A percentile compares a stretch with the other conserved stretches of the same genome.
Evolutionary conservation across 2,888 invertebrate genomes (phyloP).

Genomic region (Hermodice carunculata): DNA sequence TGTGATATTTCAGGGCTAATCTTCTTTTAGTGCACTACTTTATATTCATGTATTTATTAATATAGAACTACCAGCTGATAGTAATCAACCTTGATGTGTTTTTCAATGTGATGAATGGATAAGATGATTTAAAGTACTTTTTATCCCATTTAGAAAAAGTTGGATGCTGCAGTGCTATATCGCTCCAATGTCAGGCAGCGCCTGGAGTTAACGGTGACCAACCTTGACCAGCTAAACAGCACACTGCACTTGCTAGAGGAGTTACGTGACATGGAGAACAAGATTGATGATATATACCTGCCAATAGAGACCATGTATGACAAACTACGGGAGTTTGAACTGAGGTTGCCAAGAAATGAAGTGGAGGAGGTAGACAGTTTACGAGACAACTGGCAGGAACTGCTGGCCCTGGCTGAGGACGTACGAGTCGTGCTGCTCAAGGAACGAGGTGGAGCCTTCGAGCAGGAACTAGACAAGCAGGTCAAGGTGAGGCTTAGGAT

Average conservation of each 20-base stretch:
- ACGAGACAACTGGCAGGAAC: slow-evolving; percentile 64
- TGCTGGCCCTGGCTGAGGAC: slow-evolving; percentile 65
- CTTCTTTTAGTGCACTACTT: too few species aligned
- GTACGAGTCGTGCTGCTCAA: slow-evolving; percentile 65
- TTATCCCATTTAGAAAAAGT: slow-evolving; percentile 61
- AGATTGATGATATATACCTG: slow-evolving; percentile 68
- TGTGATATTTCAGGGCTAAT: too few species aligned
- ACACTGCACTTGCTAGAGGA: slow-evolving; percentile 68
- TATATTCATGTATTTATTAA: too few species aligned
- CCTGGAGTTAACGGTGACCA: slow-evolving; percentile 63
- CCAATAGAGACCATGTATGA: slow-evolving; percentile 69
- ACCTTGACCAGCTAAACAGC: slow-evolving; percentile 68
- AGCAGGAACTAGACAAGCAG: slow-evolving; percentile 70
- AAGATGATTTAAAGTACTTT: too few species aligned
- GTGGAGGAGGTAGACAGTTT: slow-evolving; percentile 66
- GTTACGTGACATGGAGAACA: slow-evolving; percentile 69
- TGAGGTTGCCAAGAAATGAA: slow-evolving; percentile 64
- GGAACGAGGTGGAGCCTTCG: slow-evolving; percentile 66
- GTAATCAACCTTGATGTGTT: too few species aligned
- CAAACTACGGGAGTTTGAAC: slow-evolving; percentile 66
- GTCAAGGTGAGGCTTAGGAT: slow-evolving; percentile 68
- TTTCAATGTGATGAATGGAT: too few species aligned
- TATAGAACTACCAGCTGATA: too few species aligned
- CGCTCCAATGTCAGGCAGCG: slow-evolving; percentile 59
- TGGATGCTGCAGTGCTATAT: slow-evolving; percentile 64